phyloP scores from a whole-genome alignment of 2,113 vertebrate species.

The Alectura lathami region DNA sequence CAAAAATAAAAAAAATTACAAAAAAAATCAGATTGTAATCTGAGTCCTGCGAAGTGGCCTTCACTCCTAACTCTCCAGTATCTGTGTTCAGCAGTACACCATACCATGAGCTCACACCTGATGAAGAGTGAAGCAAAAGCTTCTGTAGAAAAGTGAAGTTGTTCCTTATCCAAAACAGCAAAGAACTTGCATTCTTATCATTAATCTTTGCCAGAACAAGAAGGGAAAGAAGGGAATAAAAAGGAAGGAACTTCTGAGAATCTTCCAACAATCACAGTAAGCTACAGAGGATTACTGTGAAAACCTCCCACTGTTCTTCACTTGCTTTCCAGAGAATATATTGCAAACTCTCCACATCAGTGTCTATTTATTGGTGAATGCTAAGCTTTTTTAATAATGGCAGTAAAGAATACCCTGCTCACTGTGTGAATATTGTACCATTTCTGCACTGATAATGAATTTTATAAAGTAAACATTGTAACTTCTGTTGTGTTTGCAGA shows the following conservation, averaged over 20 bases:
- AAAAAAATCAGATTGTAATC: not conserved
- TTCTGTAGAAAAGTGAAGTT: not conserved
- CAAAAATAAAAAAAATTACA: no score
- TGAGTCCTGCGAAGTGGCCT: not conserved
- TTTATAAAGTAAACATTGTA: not conserved
- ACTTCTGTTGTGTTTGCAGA: not conserved
- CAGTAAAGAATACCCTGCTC: not conserved
- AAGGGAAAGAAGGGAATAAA: not conserved
- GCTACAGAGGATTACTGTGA: not conserved
- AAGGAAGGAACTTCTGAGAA: not conserved
- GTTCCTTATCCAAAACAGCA: not conserved
- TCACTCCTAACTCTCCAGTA: not conserved
- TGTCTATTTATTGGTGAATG: not conserved
- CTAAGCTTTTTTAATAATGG: not conserved
- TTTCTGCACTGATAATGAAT: not conserved
- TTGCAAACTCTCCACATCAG: not conserved
- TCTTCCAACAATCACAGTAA: not conserved
- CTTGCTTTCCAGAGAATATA: not conserved
- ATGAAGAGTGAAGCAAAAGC: not conserved
- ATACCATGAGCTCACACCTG: not conserved
- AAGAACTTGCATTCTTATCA: not conserved
- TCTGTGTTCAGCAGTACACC: not conserved
- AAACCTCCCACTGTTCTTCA: not conserved
- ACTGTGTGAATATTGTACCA: not conserved
- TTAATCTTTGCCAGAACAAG: not conserved